A percentile compares a stretch with the other conserved stretches of the same genome.
Conservation (phyloP, 2,888 invertebrate genomes). For the Agrotis exclamationis region DNA sequence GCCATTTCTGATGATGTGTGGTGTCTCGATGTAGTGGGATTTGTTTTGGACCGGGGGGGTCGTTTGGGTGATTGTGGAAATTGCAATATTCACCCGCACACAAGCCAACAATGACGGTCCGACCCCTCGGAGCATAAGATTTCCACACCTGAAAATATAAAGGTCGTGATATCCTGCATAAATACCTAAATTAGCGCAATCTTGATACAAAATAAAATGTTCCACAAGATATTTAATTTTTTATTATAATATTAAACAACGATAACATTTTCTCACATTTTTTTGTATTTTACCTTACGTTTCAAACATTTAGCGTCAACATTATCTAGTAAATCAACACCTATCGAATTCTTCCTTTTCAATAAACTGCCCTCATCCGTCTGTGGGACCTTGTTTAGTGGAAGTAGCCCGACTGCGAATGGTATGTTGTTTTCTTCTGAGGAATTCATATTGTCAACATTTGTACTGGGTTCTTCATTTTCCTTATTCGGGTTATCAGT, state of each 20-base stretch:
- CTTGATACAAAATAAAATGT: conserved; percentile 8
- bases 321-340: conserved; percentile 75
- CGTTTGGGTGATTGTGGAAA: no score
- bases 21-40: no score
- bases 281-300: conserved; percentile 86
- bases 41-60: no score
- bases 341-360: conserved; percentile 78
- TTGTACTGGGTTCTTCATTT: conserved; percentile 67
- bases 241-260: conserved; percentile 40
- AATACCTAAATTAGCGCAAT: no score
- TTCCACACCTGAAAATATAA: no score
- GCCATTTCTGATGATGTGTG: no score
- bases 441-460: conserved; percentile 64
- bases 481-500: conserved; percentile 72
- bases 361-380: conserved; percentile 74
- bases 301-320: conserved; percentile 86
- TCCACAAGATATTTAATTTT: background rate
- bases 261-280: conserved; percentile 68
- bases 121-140: no score
- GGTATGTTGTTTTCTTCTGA: conserved; percentile 82
- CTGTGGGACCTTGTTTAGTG: conserved; percentile 79
- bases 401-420: conserved; percentile 86
- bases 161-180: no score
- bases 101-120: no score
- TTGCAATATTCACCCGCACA: no score